Conservation (phyloP, 2,113 vertebrate genomes). For the Octodon degus region DNA sequence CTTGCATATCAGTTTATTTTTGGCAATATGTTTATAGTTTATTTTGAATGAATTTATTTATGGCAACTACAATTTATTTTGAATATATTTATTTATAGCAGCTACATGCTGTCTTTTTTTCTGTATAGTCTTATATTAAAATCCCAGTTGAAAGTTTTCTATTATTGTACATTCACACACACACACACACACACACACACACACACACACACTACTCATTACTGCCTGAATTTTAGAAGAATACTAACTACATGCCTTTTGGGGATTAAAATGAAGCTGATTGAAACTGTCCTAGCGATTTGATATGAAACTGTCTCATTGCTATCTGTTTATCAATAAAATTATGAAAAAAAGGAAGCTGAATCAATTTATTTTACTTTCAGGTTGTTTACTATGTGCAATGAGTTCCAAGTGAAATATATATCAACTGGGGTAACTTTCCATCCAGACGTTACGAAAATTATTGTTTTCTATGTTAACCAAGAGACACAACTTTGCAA, state of each 20-base stretch:
- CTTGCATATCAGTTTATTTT: conserved; percentile 20
- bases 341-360: too few species aligned
- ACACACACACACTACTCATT: background rate
- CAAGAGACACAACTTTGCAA: background rate
- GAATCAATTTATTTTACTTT: background rate
- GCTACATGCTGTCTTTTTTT: conserved; percentile 48
- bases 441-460: background rate
- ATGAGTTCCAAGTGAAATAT: background rate
- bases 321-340: too few species aligned
- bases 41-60: conserved; percentile 64
- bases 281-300: too few species aligned
- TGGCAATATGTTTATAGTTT: conserved; percentile 32
- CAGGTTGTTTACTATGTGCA: background rate
- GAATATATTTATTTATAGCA: conserved; percentile 57
- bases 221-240: background rate
- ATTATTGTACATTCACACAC: background rate
- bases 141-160: conserved; percentile 72
- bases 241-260: background rate
- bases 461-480: background rate
- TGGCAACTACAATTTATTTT: conserved; percentile 67
- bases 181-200: too few species aligned
- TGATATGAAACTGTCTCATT: too few species aligned
- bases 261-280: background rate
- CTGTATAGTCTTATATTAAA: conserved; percentile 53
- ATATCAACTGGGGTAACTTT: background rate